Base-by-base conservation (phyloP, 2,888 invertebrate genomes). In the Alloplasta piceator region DNA sequence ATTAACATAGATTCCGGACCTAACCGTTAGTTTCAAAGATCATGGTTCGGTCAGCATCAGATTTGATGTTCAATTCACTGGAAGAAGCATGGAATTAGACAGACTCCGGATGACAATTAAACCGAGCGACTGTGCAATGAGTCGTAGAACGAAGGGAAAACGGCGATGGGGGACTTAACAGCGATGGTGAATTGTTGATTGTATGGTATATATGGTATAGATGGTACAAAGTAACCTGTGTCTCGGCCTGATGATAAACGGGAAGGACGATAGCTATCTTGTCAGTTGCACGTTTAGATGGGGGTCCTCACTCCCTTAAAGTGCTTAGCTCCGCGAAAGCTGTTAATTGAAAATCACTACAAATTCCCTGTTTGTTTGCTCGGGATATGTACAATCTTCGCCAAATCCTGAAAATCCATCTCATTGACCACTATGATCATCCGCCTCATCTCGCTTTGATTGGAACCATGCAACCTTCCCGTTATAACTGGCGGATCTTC, bases 381-480 rank as follows among this genome's bases (percentile, higher is more conserved):
- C 12, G 3, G 43, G 56, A 48, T 48, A 60, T 58, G 56, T 75
- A 48, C 58, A 16, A 39, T 46, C 48, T 58, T 58, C 60, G 60
- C 14, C 50, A 60, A 75, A 67, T 64, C 73, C 56, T 12, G 74
- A 43, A 50, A 48, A 67, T 75, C 41, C 60, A n/a, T 67, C 58
- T 50, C 26, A 50, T 60, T 56, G 26, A 66, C 16, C 48, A 63
- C 50, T 38, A 74, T 88, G 88, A 86, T 83, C 85, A 89, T 14
- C 6, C 87, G 88, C 87, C 85, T 87, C 88, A 89, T 89, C 86
- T 85, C 86, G 85, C 85, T 90, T 90, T 89, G 88, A 90, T 90
- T 88, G 26, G 26, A 26, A 26, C 26, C 26, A 26, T 26, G 26
- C 26, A 26, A 26, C 26, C 26, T 26, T 26, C 3, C 26, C 26